These are phyloP conservation scores for Sebastes diploproa DNA, from an alignment of 2,797 vertebrate species.

Conservation along the genomic window DNA sequence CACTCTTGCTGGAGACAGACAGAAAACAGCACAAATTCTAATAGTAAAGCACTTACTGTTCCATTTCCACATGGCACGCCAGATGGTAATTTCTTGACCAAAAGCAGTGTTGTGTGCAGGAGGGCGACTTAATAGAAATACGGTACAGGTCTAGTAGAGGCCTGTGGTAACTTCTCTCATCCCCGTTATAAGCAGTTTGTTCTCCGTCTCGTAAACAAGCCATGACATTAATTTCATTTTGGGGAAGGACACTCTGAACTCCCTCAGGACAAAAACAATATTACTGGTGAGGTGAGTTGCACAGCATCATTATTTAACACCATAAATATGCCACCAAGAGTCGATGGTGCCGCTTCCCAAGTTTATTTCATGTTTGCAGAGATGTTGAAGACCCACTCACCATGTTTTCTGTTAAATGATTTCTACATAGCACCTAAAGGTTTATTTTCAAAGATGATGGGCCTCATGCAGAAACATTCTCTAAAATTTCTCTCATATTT, in stretches of 20 bases:
- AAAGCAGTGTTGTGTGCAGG: not conserved
- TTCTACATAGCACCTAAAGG: not conserved
- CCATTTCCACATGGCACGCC: conserved; percentile 26
- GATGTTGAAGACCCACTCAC: not conserved
- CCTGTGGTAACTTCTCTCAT: conserved; percentile 18
- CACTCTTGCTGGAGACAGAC: conserved; percentile 41
- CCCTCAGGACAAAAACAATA: conserved; percentile 22
- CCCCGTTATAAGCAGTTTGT: conserved; percentile 25
- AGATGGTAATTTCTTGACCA: conserved; percentile 45
- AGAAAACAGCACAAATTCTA: conserved; percentile 34
- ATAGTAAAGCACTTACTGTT: conserved; percentile 31
- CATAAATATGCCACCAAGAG: not conserved
- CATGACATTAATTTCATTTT: conserved; percentile 35
- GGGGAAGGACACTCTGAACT: conserved; percentile 3
- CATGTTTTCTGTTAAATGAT: not conserved
- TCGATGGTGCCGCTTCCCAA: not conserved
- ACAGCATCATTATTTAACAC: not conserved
- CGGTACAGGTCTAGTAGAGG: not conserved
- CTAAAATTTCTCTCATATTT: too few species aligned
- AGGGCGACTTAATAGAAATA: conserved; percentile 1
- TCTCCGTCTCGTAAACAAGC: conserved; percentile 34
- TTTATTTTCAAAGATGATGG: not conserved
- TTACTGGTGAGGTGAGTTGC: not conserved
- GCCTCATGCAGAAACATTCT: too few species aligned
- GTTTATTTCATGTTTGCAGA: not conserved